phyloP scores from a whole-genome alignment of 2,888 invertebrate genomes.

The Mimumesa dahlbomi region DNA sequence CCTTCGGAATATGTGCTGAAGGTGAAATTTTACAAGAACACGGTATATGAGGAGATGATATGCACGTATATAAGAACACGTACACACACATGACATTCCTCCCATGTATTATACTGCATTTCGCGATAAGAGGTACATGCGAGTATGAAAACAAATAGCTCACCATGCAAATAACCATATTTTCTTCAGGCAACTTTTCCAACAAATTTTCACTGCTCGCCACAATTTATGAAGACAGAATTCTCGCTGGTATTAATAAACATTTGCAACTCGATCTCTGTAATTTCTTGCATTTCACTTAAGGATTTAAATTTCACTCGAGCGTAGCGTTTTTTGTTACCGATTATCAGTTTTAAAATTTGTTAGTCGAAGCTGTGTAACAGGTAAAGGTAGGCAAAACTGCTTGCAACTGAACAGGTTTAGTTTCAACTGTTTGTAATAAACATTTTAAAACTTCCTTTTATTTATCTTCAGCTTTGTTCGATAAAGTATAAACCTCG shows the following conservation, averaged over 20 bases:
- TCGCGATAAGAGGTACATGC: slow-evolving; percentile 28
- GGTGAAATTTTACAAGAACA: background rate
- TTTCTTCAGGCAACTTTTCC: slow-evolving; percentile 18
- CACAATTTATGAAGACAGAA: background rate
- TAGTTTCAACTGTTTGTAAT: too few relatives aligned
- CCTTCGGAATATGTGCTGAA: background rate
- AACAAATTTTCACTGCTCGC: slow-evolving; percentile 3
- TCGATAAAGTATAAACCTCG: too few relatives aligned
- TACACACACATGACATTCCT: background rate
- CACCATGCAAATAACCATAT: slow-evolving; percentile 22
- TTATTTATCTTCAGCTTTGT: too few relatives aligned
- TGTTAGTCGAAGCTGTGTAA: too few relatives aligned
- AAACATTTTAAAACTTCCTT: too few relatives aligned
- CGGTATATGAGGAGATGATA: slow-evolving; percentile 11
- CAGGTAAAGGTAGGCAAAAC: too few relatives aligned
- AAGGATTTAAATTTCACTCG: too few relatives aligned
- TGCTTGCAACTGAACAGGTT: too few relatives aligned
- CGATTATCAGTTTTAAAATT: too few relatives aligned
- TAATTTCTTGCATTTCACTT: too few relatives aligned
- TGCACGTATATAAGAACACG: slow-evolving; percentile 8
- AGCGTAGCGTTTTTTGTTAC: too few relatives aligned
- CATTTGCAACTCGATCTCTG: too few relatives aligned
- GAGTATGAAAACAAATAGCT: slow-evolving; percentile 38
- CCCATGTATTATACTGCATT: slow-evolving; percentile 12
- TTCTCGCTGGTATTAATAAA: background rate